A percentile compares a stretch with the other conserved stretches of the same genome.
phyloP scores from a whole-genome alignment of 2,797 vertebrate species.

The Champsocephalus gunnari region DNA sequence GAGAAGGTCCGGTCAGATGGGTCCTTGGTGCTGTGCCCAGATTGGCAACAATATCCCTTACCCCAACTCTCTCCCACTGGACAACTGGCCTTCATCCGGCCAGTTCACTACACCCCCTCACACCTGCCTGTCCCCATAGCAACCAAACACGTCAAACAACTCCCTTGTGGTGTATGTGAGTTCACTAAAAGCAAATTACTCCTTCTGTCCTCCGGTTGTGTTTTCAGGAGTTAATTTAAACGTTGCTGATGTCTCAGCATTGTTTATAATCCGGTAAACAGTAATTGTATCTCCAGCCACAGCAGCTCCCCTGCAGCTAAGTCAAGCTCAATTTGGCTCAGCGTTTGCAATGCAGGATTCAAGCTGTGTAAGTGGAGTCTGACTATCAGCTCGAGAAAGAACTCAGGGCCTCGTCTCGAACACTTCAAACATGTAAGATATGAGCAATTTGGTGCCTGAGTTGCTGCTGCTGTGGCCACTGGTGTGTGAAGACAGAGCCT shows the following conservation, averaged over 20 bases:
- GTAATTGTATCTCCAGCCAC: constrained; percentile 17
- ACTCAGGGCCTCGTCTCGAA: constrained; percentile 20
- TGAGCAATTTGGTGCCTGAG: constrained; percentile 43
- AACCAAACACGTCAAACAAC: constrained; percentile 61
- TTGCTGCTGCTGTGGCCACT: constrained; percentile 32
- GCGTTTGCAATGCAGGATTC: constrained; percentile 17
- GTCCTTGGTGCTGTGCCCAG: constrained; percentile 31
- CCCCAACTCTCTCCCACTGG: constrained; percentile 32
- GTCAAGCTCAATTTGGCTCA: constrained; percentile 48
- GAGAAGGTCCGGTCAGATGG: constrained; percentile 19
- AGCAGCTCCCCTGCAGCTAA: constrained; percentile 35
- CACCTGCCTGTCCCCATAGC: constrained; percentile 49
- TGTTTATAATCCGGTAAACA: constrained; percentile 44
- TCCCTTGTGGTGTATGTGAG: constrained; percentile 2
- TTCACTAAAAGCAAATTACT: constrained; percentile 13
- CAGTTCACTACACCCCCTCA: constrained; percentile 22
- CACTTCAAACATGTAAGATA: constrained; percentile 55
- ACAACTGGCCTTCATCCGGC: constrained; percentile 63
- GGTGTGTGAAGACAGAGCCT: constrained; percentile 49
- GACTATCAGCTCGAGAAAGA: constrained; percentile 23
- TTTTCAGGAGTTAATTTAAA: constrained; percentile 12
- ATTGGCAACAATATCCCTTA: constrained; percentile 54
- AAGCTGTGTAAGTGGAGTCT: constrained; percentile 41
- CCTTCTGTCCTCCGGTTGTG: constrained; percentile 8
- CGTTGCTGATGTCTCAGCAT: constrained; percentile 27